Percentiles rank a stretch among this genome's conserved stretches.
Evolutionary conservation across 2,888 invertebrate species (phyloP).

Genomic region (Scaptomyza cyrtandrae): DNA sequence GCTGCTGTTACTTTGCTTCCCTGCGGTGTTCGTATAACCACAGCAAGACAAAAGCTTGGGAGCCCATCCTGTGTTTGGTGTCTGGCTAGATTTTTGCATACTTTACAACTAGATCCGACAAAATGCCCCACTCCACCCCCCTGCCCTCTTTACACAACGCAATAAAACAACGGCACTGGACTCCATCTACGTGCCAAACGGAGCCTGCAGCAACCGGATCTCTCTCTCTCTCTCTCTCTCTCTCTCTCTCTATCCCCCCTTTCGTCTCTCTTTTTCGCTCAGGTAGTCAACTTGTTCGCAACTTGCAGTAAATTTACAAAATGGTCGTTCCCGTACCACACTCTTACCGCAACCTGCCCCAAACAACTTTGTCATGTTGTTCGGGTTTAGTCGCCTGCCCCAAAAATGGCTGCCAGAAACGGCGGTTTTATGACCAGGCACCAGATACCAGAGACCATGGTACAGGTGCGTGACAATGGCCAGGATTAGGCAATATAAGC

Average conservation of each 20-base stretch:
- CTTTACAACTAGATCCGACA: constrained; percentile 14
- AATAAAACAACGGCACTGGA: neutral
- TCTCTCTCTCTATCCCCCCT: neutral
- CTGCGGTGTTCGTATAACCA: constrained; percentile 43
- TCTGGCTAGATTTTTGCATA: constrained; percentile 55
- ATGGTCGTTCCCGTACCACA: neutral
- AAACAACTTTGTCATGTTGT: constrained; percentile 30
- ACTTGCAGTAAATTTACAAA: constrained; percentile 49
- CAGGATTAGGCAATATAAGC: constrained; percentile 44
- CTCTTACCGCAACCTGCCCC: neutral
- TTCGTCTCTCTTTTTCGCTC: neutral
- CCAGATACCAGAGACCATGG: constrained; percentile 3
- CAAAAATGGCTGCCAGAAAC: constrained; percentile 37
- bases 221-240: neutral
- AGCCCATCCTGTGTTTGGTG: constrained; percentile 35
- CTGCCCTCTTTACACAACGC: neutral
- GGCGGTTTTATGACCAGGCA: constrained; percentile 48
- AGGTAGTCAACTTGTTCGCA: constrained; percentile 28
- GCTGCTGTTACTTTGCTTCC: constrained; percentile 15
- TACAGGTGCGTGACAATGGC: constrained; percentile 62
- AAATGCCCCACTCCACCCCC: neutral
- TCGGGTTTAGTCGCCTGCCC: constrained; percentile 13
- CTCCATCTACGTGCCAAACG: neutral
- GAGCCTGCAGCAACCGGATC: neutral
- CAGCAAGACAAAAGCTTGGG: constrained; percentile 60